A percentile compares a stretch with the other conserved stretches of the same genome.
Evolutionary conservation across 2,888 invertebrate genomes (phyloP).

Genomic region (Drosophila lutescens): DNA sequence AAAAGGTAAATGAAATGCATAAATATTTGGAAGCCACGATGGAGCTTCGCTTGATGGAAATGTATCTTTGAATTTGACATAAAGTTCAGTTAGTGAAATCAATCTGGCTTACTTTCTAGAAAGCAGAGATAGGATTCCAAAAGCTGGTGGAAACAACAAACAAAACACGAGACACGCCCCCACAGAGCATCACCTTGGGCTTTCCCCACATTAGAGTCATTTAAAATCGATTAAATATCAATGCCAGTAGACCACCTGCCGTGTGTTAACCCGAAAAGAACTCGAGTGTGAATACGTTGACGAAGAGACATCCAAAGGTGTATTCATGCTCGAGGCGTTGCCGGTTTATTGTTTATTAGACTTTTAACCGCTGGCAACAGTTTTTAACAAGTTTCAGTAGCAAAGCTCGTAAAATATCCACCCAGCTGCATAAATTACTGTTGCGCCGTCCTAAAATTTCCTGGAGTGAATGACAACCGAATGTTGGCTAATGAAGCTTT

Average conservation of each 20-base stretch:
- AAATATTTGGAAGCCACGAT: constrained; percentile 23
- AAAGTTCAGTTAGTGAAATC: constrained; percentile 21
- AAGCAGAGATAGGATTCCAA: background rate
- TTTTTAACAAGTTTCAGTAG: constrained; percentile 71
- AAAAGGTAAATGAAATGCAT: constrained; percentile 11
- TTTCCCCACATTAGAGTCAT: constrained; percentile 55
- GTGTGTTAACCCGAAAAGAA: constrained; percentile 36
- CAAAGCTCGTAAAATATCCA: constrained; percentile 36
- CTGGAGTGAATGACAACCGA: constrained; percentile 21
- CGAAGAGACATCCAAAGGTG: constrained; percentile 2
- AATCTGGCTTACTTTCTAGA: constrained; percentile 15
- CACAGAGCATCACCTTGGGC: constrained; percentile 31
- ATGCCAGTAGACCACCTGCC: constrained; percentile 65
- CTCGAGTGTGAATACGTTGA: constrained; percentile 23
- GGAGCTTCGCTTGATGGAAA: constrained; percentile 23
- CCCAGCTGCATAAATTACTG: constrained; percentile 30
- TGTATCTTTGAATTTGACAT: constrained; percentile 29
- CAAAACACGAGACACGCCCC: constrained; percentile 12
- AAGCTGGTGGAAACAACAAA: too few relatives aligned
- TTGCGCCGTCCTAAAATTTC: constrained; percentile 21
- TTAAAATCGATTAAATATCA: constrained; percentile 77
- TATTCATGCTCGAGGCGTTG: constrained; percentile 56
- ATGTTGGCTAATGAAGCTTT: constrained; percentile 39
- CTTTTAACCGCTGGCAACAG: constrained; percentile 60
- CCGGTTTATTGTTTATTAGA: constrained; percentile 62